These are phyloP conservation scores for Diglossa brunneiventris DNA, from an alignment of 2,113 vertebrate genomes.

Conservation along the genomic window DNA sequence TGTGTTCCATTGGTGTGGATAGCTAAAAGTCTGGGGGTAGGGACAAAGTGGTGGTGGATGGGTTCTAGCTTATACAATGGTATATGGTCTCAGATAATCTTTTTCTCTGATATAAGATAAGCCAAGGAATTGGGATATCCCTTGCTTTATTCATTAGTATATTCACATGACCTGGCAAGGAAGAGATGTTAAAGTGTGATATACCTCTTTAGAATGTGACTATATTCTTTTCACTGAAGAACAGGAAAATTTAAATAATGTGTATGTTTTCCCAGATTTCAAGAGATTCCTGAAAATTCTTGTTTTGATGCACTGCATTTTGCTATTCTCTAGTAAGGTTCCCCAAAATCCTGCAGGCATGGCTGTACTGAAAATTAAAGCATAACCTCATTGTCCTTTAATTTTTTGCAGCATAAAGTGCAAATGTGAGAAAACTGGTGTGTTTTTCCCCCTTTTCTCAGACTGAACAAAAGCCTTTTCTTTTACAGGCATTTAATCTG, in stretches of 20 bases:
- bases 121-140: neutral
- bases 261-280: neutral
- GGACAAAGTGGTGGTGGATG: neutral
- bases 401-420: neutral
- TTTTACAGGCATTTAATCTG: neutral
- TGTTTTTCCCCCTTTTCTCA: neutral
- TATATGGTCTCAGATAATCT: neutral
- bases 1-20: neutral
- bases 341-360: neutral
- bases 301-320: neutral
- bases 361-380: neutral
- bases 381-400: neutral
- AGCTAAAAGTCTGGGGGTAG: neutral
- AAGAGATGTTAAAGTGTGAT: neutral
- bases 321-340: neutral
- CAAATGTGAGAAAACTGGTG: neutral
- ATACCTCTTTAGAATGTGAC: neutral
- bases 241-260: neutral
- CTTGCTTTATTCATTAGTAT: neutral
- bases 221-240: neutral
- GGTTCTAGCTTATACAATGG: neutral
- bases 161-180: neutral
- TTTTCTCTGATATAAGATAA: neutral
- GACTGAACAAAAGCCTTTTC: neutral
- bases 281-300: neutral